Evolutionary conservation across 2,888 invertebrate species (phyloP).

Genomic region (Spodoptera littoralis): DNA sequence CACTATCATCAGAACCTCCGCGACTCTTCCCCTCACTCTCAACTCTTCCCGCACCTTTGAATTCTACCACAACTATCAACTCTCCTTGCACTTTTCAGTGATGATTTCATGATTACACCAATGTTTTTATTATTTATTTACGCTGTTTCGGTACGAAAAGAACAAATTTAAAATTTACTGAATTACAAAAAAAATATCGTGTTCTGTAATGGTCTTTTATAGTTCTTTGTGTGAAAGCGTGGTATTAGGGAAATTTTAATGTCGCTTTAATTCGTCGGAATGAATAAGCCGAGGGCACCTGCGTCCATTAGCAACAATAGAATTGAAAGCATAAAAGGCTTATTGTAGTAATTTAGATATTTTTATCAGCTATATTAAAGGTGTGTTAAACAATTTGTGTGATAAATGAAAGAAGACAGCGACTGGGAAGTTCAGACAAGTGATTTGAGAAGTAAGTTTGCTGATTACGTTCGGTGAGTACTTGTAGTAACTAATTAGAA

Average conservation of each 20-base stretch:
- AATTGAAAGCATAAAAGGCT: constrained; percentile 63
- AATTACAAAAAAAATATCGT: constrained; percentile 38
- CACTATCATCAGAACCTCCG: constrained; percentile 62
- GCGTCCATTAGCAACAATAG: constrained; percentile 67
- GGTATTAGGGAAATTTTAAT: constrained; percentile 52
- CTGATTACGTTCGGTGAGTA: constrained; percentile 57
- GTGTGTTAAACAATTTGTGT: constrained; percentile 42
- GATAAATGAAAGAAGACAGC: constrained; percentile 29
- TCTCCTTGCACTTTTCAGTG: constrained; percentile 72
- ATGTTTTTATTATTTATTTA: constrained; percentile 81
- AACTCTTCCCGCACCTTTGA: constrained; percentile 21
- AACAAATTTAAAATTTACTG: constrained; percentile 63
- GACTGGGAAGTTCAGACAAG: constrained; percentile 39
- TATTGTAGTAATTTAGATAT: constrained; percentile 51
- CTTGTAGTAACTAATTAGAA: constrained; percentile 34
- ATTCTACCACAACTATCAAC: constrained; percentile 29
- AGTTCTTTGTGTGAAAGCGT: constrained; percentile 46
- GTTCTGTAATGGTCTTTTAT: constrained; percentile 21
- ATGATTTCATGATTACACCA: constrained; percentile 73
- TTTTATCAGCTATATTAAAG: constrained; percentile 38
- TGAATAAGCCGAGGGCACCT: constrained; percentile 51
- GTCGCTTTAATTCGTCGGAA: constrained; percentile 47
- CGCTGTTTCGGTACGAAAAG: constrained; percentile 61
- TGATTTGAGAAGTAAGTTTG: constrained; percentile 48
- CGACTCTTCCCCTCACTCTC: constrained; percentile 51